Base-by-base conservation (phyloP, 1,140 invertebrate species). In the Drosophila rhopaloa region DNA sequence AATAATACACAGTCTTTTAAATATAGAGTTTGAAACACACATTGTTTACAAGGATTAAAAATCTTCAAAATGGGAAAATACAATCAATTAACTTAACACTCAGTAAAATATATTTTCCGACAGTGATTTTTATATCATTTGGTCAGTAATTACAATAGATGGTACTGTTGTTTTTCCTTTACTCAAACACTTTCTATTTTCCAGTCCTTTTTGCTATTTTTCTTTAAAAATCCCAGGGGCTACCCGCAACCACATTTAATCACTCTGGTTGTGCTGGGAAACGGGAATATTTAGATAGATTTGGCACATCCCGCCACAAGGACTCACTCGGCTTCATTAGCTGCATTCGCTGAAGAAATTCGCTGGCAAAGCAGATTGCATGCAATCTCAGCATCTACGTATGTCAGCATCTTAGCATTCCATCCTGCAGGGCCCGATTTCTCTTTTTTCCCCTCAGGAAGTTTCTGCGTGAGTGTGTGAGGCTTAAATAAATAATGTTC, bases 401-500 rank as follows among this genome's bases (percentile, higher is more conserved):
- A 44, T 43, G 41, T 37, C 67, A 66, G 56, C 57, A 89, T 89
- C 74, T 88, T 76, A 76, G 72, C 61, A 51, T 65, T 38, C 51
- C 72, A 68, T 55, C 65, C 70, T 72, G 61, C 48, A 35, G 62
- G 76, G 63, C 58, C 78, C 61, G 63, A 82, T 82, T 60, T 81
- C 74, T 79, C 68, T 54, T 68, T 47, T 58, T 38, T 24, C 37
- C 35, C 44, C 24, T 14, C 35, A 35, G 58, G 44, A 67, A 63
- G 16, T 50, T 40, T 44, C 54, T 46, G 16, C 50, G 43, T 50
- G 57, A 14, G 37, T 10, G 53, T 61, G 57, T 58, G 74, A 54
- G 62, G 72, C 79, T 79, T 88, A 70, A 88, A 88, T 88, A 88
- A 88, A 88, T 88, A 88, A 88, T 88, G 76, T 58, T 73, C 66